phyloP scores from a whole-genome alignment of 2,888 invertebrate species.

The Cylloceria caligata region DNA sequence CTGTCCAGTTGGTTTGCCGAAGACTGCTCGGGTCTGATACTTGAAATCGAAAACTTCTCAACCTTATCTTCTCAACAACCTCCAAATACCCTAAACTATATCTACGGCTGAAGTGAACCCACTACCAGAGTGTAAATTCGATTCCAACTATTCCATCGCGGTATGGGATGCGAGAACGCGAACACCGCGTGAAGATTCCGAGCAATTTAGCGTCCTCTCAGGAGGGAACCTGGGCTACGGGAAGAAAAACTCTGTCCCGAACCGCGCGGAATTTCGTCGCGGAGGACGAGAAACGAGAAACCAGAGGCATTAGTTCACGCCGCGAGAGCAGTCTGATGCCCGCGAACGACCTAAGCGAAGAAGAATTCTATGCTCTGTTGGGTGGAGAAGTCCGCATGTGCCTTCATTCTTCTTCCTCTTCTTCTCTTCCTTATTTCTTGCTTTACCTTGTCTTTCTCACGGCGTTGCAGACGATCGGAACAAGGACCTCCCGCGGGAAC shows the following conservation, averaged over 20 bases:
- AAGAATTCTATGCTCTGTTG: slow-evolving; percentile 50
- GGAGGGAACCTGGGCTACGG: not conserved
- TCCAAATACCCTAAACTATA: slow-evolving; percentile 9
- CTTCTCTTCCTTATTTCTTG: slow-evolving; percentile 13
- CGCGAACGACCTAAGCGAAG: slow-evolving; percentile 39
- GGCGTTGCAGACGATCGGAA: slow-evolving; percentile 30
- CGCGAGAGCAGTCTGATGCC: slow-evolving; percentile 41
- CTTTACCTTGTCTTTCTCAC: slow-evolving; percentile 17
- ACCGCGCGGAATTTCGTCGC: slow-evolving; percentile 56
- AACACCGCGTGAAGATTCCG: slow-evolving; percentile 30
- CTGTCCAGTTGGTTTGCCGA: not conserved
- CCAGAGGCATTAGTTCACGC: slow-evolving; percentile 55
- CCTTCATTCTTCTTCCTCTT: not conserved
- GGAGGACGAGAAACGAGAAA: slow-evolving; percentile 30
- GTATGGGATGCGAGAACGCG: not conserved
- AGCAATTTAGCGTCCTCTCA: slow-evolving; percentile 26
- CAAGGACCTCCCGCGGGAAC: slow-evolving; percentile 58
- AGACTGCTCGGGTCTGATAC: not conserved
- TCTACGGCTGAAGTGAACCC: slow-evolving; percentile 9
- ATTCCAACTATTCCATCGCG: slow-evolving; percentile 34
- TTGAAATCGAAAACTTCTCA: not conserved
- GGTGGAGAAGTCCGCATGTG: slow-evolving; percentile 21
- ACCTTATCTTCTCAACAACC: not conserved
- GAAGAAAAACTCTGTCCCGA: slow-evolving; percentile 49
- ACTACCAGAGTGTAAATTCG: slow-evolving; percentile 15